Evolutionary conservation across 2,888 invertebrate genomes (phyloP).

Genomic region (Scaptomyza caliginosa): DNA sequence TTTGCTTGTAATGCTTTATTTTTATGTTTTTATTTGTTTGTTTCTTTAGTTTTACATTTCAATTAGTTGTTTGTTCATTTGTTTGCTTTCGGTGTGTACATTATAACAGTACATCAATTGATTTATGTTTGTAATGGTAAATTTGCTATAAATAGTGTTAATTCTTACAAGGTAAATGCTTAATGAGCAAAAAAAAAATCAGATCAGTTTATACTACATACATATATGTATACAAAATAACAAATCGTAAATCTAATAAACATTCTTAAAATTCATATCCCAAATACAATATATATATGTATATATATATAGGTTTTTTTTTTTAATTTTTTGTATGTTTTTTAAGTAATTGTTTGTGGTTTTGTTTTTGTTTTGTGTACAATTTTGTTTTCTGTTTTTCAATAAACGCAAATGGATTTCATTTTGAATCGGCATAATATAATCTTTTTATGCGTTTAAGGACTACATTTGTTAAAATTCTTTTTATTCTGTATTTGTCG

Average conservation of each 20-base stretch:
- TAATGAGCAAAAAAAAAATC: conserved; percentile 74
- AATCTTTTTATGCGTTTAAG: conserved; percentile 61
- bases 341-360: conserved; percentile 27
- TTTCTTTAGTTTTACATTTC: conserved; percentile 17
- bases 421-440: conserved; percentile 20
- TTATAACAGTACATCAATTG: conserved; percentile 74
- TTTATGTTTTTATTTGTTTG: conserved; percentile 24
- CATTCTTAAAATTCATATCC: conserved; percentile 79
- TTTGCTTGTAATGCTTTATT: conserved; percentile 25
- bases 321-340: too few relatives aligned
- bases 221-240: conserved; percentile 78
- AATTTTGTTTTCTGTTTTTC: conserved; percentile 6
- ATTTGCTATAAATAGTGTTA: conserved; percentile 78
- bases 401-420: conserved; percentile 29
- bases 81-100: conserved; percentile 54
- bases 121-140: conserved; percentile 71
- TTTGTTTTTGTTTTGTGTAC: conserved; percentile 30
- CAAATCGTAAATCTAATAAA: conserved; percentile 76
- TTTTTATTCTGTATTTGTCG: conserved; percentile 37
- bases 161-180: conserved; percentile 76
- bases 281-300: conserved; percentile 50
- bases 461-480: conserved; percentile 53
- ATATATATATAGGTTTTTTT: not conserved
- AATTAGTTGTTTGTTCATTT: conserved; percentile 31
- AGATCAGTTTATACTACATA: conserved; percentile 72